phyloP scores from a whole-genome alignment of 2,888 invertebrate species.

The Asteroscopus sphinx region DNA sequence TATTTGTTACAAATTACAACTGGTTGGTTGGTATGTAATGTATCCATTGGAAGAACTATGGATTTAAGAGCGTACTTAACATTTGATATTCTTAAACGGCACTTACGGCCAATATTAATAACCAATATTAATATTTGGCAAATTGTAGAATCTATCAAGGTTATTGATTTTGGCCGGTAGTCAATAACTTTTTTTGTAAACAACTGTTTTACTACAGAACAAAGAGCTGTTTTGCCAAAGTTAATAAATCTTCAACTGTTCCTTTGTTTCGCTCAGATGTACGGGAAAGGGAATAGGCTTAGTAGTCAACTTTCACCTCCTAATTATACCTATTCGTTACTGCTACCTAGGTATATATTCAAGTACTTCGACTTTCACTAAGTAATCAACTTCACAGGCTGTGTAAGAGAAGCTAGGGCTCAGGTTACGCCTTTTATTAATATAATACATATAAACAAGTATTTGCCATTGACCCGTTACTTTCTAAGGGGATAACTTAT shows the following conservation, averaged over 20 bases:
- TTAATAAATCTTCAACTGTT: conserved; percentile 20
- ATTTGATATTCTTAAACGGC: conserved; percentile 48
- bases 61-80: conserved; percentile 26
- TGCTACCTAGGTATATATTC: conserved; percentile 27
- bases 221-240: conserved; percentile 4
- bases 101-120: neutral
- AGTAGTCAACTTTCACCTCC: conserved; percentile 48
- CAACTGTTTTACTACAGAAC: neutral
- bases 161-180: too few species aligned
- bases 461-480: conserved; percentile 45
- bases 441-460: conserved; percentile 43
- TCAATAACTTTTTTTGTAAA: neutral
- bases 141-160: too few species aligned
- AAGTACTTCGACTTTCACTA: conserved; percentile 50
- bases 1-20: conserved; percentile 33
- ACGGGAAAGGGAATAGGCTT: conserved; percentile 42
- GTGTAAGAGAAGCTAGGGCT: conserved; percentile 42
- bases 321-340: conserved; percentile 50
- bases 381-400: conserved; percentile 49
- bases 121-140: too few species aligned
- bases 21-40: too few species aligned
- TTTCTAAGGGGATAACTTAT: conserved; percentile 32
- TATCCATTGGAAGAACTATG: conserved; percentile 38
- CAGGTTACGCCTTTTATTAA: conserved; percentile 40
- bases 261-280: conserved; percentile 32